A percentile compares a stretch with the other conserved stretches of the same genome.
Evolutionary conservation across 2,797 vertebrate species (phyloP).

Genomic region (Oceanodroma leucorhoa): DNA sequence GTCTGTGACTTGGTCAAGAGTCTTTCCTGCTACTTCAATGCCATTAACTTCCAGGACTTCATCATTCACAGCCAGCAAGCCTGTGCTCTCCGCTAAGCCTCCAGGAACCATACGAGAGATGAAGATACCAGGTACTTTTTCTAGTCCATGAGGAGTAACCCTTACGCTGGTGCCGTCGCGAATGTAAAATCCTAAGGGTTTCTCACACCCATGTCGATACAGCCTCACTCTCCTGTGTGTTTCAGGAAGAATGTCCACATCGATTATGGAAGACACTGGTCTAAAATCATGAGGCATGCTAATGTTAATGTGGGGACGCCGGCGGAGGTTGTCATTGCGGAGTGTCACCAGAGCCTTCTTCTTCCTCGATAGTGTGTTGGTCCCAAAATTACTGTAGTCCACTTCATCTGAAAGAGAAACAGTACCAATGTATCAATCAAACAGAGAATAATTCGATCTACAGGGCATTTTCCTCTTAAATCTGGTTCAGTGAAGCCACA

Average conservation of each 20-base stretch:
- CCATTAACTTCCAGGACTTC: conserved; percentile 98
- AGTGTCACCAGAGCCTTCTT: conserved; percentile 90
- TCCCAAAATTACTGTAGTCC: conserved; percentile 89
- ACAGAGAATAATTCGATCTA: background rate
- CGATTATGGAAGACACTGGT: conserved; percentile 96
- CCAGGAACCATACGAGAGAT: conserved; percentile 96
- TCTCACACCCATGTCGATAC: conserved; percentile 93
- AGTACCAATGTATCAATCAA: background rate
- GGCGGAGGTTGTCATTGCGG: conserved; percentile 88
- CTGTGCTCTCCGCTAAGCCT: conserved; percentile 94
- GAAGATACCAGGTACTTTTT: conserved; percentile 97
- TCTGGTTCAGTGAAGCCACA: background rate
- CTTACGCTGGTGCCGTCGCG: conserved; percentile 93
- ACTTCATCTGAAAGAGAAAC: conserved; percentile 88
- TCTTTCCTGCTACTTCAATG: conserved; percentile 97
- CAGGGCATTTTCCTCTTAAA: background rate
- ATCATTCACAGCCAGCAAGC: conserved; percentile 94
- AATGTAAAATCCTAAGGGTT: conserved; percentile 96
- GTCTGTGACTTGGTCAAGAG: conserved; percentile 96
- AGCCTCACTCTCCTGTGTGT: conserved; percentile 93
- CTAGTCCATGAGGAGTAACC: conserved; percentile 93
- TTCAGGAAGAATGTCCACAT: conserved; percentile 96
- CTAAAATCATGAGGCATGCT: conserved; percentile 96
- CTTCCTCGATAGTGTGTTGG: conserved; percentile 87
- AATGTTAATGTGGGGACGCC: conserved; percentile 91